phyloP scores from a whole-genome alignment of 2,888 invertebrate species.

The Heliconius cydno region DNA sequence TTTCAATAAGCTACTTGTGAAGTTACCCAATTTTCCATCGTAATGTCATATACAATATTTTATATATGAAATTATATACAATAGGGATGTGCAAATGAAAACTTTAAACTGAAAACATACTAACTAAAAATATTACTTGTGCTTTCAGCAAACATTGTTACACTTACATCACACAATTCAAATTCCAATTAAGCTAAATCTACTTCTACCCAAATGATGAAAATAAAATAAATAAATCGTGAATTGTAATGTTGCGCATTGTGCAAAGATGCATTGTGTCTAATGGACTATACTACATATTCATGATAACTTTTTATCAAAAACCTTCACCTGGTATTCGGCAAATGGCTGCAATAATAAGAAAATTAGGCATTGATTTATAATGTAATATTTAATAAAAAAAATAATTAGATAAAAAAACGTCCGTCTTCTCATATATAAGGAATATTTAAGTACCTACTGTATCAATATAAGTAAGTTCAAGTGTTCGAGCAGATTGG shows the following conservation, averaged over 20 bases:
- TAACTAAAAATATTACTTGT: not conserved
- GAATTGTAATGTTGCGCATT: too few relatives aligned
- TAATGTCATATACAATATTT: not conserved
- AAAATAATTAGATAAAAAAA: too few relatives aligned
- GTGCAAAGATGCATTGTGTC: too few relatives aligned
- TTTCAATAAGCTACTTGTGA: not conserved
- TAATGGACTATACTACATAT: not conserved
- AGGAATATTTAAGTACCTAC: too few relatives aligned
- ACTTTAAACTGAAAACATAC: not conserved
- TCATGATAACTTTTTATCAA: not conserved
- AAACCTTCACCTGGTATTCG: conserved; percentile 80
- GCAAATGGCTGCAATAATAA: conserved; percentile 73
- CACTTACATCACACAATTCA: not conserved
- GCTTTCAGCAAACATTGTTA: not conserved
- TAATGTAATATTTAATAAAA: not conserved
- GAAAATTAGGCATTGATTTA: conserved; percentile 17
- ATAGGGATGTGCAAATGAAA: not conserved
- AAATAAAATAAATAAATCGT: not conserved
- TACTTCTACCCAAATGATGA: not conserved
- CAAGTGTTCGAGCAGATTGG: too few relatives aligned
- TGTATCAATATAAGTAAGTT: too few relatives aligned
- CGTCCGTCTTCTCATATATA: too few relatives aligned
- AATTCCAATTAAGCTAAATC: not conserved
- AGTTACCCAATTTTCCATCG: not conserved
- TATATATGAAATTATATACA: not conserved